Evolutionary conservation across 2,113 vertebrate species (phyloP), one percentile per base, ranked within the genome.

Genomic region (Thymallus thymallus): DNA sequence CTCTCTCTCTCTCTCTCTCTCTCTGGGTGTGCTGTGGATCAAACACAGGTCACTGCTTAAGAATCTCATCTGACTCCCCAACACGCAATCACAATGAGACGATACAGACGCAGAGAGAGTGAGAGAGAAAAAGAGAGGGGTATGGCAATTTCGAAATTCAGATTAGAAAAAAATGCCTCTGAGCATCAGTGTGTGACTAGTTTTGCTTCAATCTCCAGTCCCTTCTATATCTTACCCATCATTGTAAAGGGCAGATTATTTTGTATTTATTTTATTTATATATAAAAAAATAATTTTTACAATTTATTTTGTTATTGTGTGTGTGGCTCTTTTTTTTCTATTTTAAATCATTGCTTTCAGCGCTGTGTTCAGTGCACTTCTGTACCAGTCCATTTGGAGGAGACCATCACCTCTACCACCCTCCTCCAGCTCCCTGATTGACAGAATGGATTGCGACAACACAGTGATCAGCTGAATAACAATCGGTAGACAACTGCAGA

Each of bases 261-360:
- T 10, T 10, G 2, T 10, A 10, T 41, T 10, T 10, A 10, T 41
- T 41, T 10, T 3, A 2, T 41, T 41, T 41, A 10, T 41, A 10
- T 41, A 41, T 41, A 2, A 10, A 41, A 10, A 2, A 10, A 26
- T 26, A 26, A 2, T 41, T 7, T 41, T 67, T 70, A 71, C 69
- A 76, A 79, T 80, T 82, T 79, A 56, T 77, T 83, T 75, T 79
- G 73, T 63, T 82, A 71, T 74, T 78, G 56, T 79, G 41, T 63
- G 76, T 78, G 24, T 51, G 23, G n/a, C 9, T 56, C 72, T 71
- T 45, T 77, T 69, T 78, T 69, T 78, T 79, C 62, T 26, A 64
- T 75, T 82, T 70, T 60, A 84, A 89, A 86, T 78, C 77, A 81
- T 76, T 85, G 72, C 77, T 87, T 87, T 88, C 78, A 80, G 73